Evolutionary conservation across 1,140 invertebrate genomes (phyloP), one percentile per base, ranked within the genome.

Genomic region (Anoplophora glabripennis): DNA sequence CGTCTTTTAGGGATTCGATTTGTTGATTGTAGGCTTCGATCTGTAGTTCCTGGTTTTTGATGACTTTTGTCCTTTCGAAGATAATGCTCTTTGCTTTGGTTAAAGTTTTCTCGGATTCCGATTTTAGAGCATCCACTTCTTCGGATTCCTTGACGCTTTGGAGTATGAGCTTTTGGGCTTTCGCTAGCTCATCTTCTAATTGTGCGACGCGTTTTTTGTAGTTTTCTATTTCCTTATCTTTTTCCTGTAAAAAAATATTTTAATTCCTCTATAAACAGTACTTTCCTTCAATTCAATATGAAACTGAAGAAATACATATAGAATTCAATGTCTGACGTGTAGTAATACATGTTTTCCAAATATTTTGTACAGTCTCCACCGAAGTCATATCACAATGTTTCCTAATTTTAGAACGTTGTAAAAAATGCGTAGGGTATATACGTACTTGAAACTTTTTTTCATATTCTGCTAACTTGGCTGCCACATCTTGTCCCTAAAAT

Each of bases 1-100:
- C 89, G 61, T 92, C 89, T 72, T 89, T 89, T 15, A 90, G 75
- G 1, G 88, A 87, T 14, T 81, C 74, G 3, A 89, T 85, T 69
- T 90, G 88, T 28, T 82, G 83, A 12, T 80, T 84, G 7, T 89
- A 71, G 0, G 87, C 86, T 37, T 82, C 81, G 34, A 89, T 89
- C 70, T 89, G 86, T 57, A 86, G 77, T 72, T 89, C 86, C 70
- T 89, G 87, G 71, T 87, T 88, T 65, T 85, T 85, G 51, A 84
- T 83, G 63, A 85, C 79, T 78, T 86, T 86, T 1, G 83, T 86
- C 65, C 86, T 86, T 61, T 86, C 84, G 65, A 86, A 86, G 14
- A 86, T 80, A 70, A 86, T 80, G 0, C 81, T 81, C 55, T 83
- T 82, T 0, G 84, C 84, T 70, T 83, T 84, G 10, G 81, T 81